phyloP scores from a whole-genome alignment of 2,113 vertebrate species.

The Nothobranchius kuhntae region DNA sequence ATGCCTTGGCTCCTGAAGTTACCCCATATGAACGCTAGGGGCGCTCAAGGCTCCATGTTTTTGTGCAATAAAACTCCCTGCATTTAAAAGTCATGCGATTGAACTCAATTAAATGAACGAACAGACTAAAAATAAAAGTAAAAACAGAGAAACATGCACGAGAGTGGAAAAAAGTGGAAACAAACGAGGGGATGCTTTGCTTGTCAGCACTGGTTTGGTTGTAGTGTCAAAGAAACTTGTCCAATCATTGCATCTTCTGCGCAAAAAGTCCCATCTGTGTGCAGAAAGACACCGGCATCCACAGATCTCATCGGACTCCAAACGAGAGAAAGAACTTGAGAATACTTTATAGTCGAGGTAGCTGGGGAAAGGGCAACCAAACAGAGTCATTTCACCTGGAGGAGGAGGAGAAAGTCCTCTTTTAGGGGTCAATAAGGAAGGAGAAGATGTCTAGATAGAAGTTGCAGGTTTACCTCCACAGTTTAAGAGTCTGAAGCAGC shows the following conservation, averaged over 20 bases:
- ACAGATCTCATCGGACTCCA: slow-evolving; percentile 47
- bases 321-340: slow-evolving; percentile 66
- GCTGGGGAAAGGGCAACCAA: slow-evolving; percentile 83
- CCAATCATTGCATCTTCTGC: slow-evolving; percentile 54
- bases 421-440: slow-evolving; percentile 34
- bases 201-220: slow-evolving; percentile 77
- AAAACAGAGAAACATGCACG: slow-evolving; percentile 42
- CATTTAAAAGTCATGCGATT: slow-evolving; percentile 79
- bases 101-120: slow-evolving; percentile 63
- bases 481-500: slow-evolving; percentile 77
- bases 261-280: slow-evolving; percentile 44
- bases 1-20: slow-evolving; percentile 79
- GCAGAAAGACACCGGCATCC: slow-evolving; percentile 48
- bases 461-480: slow-evolving; percentile 59
- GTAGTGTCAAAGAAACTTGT: slow-evolving; percentile 65
- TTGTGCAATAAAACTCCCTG: slow-evolving; percentile 87
- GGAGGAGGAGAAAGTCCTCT: slow-evolving; percentile 27
- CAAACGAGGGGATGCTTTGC: slow-evolving; percentile 56
- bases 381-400: slow-evolving; percentile 58
- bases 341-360: slow-evolving; percentile 94
- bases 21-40: slow-evolving; percentile 76
- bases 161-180: slow-evolving; percentile 30
- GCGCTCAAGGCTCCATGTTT: slow-evolving; percentile 74
- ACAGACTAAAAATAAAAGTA: slow-evolving; percentile 28
- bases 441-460: slow-evolving; percentile 14